Evolutionary conservation across 2,113 vertebrate species (phyloP).

Genomic region (Echinops telfairi): DNA sequence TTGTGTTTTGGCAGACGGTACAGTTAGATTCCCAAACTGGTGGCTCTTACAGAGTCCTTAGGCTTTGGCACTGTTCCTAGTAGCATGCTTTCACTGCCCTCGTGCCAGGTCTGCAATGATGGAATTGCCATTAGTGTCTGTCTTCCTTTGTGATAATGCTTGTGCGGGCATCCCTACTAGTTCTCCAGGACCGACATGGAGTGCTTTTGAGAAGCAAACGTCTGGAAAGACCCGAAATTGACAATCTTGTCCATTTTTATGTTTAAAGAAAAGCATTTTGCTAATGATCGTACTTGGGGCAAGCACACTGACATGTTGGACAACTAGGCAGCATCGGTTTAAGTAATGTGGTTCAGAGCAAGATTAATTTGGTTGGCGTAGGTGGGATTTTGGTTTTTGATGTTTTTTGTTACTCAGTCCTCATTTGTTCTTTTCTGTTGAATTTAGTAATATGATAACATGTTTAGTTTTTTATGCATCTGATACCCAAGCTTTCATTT

Average conservation of each 20-base stretch:
- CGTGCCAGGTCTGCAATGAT: neutral
- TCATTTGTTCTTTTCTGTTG: slow-evolving; percentile 7
- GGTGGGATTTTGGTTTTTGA: neutral
- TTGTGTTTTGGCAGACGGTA: slow-evolving; percentile 16
- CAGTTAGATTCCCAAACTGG: neutral
- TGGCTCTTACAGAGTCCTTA: neutral
- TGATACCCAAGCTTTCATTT: slow-evolving; percentile 1
- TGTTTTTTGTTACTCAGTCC: slow-evolving; percentile 18
- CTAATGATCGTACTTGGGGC: neutral
- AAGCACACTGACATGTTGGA: neutral
- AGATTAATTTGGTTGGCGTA: neutral
- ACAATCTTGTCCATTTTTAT: neutral
- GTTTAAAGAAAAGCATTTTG: slow-evolving; percentile 58
- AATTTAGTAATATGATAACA: neutral
- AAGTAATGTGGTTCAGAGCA: neutral
- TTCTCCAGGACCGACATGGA: neutral
- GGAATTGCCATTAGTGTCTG: neutral
- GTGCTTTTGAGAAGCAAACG: neutral
- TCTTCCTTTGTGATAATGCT: neutral
- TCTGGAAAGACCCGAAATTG: neutral
- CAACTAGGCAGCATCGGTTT: neutral
- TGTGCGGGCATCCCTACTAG: neutral
- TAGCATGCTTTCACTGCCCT: neutral
- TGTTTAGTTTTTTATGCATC: neutral
- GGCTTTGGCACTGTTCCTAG: neutral